Evolutionary conservation across 2,797 vertebrate genomes (phyloP).

Genomic region (Tadarida brasiliensis): DNA sequence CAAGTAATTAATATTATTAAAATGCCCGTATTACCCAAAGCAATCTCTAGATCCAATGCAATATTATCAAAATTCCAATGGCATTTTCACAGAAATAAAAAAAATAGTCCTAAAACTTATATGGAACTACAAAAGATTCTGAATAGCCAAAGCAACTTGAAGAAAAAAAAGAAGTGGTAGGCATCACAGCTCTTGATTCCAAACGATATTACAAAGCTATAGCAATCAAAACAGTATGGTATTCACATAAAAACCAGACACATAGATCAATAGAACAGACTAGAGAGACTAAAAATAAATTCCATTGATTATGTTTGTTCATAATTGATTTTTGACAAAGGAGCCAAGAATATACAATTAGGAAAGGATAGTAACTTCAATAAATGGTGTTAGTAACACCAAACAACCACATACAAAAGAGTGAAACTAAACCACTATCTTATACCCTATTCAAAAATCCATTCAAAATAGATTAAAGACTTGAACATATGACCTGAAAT

Average conservation of each 20-base stretch:
- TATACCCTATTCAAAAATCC: not conserved
- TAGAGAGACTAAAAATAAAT: not conserved
- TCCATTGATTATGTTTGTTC: too few relatives aligned
- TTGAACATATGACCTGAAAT: not conserved
- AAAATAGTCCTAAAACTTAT: not conserved
- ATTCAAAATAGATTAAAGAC: not conserved
- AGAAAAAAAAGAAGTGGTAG: not conserved
- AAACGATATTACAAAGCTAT: not conserved
- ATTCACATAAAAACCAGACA: not conserved
- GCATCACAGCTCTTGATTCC: not conserved
- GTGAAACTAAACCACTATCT: not conserved
- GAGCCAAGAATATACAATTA: not conserved
- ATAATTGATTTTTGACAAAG: not conserved
- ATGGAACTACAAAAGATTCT: not conserved
- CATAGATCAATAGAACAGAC: not conserved
- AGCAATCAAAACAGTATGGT: not conserved
- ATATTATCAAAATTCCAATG: not conserved
- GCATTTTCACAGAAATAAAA: not conserved
- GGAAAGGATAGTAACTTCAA: not conserved
- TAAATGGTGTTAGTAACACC: not conserved
- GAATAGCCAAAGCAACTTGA: not conserved
- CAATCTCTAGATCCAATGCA: not conserved
- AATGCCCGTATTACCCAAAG: not conserved
- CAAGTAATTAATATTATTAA: not conserved
- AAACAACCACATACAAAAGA: not conserved